Conservation (phyloP, 2,888 invertebrate species). For the Lymantria dispar region DNA sequence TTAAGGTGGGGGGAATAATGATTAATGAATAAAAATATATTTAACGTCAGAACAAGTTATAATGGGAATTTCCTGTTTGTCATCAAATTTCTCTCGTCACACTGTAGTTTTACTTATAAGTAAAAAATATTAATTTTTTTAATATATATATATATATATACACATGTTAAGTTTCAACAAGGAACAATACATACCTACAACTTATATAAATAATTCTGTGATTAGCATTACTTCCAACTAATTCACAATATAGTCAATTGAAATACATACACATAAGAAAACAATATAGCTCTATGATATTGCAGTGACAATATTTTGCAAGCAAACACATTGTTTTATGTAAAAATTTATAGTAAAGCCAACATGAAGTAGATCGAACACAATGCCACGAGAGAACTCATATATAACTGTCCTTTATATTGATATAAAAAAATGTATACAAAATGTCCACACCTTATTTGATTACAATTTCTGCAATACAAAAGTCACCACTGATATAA, state of each 20-base stretch:
- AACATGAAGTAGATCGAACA: constrained; percentile 43
- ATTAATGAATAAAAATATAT: constrained; percentile 56
- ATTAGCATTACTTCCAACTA: constrained; percentile 20
- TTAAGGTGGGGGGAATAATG: constrained; percentile 64
- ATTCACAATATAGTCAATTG: constrained; percentile 19
- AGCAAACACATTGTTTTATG: constrained; percentile 20
- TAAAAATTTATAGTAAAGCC: constrained; percentile 21
- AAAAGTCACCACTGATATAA: constrained; percentile 64
- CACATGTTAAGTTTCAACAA: constrained; percentile 63
- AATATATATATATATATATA: constrained; percentile 57
- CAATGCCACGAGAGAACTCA: constrained; percentile 79
- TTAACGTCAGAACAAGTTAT: constrained; percentile 38
- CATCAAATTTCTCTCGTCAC: constrained; percentile 75
- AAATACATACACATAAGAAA: constrained; percentile 24
- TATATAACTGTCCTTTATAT: constrained; percentile 60
- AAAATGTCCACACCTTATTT: constrained; percentile 76
- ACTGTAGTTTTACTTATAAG: constrained; percentile 76
- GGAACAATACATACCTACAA: constrained; percentile 45
- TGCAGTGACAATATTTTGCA: constrained; percentile 22
- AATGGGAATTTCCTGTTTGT: constrained; percentile 54
- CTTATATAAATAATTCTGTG: constrained; percentile 41
- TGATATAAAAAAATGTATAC: constrained; percentile 74
- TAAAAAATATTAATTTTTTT: constrained; percentile 61
- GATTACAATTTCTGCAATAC: constrained; percentile 74
- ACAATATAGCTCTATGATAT: constrained; percentile 27